Conservation (phyloP, 1,140 invertebrate species). For the Potamilus streckersoni region DNA sequence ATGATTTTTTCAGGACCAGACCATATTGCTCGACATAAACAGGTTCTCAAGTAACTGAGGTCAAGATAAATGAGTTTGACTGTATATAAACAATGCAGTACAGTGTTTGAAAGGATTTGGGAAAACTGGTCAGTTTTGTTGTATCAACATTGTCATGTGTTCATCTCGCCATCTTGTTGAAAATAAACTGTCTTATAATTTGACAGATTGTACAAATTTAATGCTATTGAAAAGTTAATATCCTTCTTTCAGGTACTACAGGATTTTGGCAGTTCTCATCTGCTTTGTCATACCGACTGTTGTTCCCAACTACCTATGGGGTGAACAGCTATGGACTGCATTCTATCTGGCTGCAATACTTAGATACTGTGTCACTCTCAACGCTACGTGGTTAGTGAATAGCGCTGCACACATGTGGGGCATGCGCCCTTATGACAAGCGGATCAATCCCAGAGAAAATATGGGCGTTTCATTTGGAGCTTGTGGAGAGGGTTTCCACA, state of each 20-base stretch:
- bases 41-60: no score
- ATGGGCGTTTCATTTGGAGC: conserved; percentile 68
- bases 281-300: conserved; percentile 90
- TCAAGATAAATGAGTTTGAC: no score
- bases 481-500: conserved; percentile 86
- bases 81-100: no score
- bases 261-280: conserved; percentile 81
- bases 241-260: conserved; percentile 77
- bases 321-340: conserved; percentile 81
- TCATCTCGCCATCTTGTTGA: no score
- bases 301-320: conserved; percentile 86
- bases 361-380: conserved; percentile 87
- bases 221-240: not conserved
- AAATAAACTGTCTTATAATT: no score
- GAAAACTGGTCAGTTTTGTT: no score
- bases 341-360: conserved; percentile 87
- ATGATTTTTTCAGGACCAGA: no score
- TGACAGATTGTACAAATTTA: no score
- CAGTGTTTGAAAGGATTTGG: no score
- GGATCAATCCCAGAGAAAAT: conserved; percentile 76
- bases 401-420: conserved; percentile 95
- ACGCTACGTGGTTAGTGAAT: conserved; percentile 97
- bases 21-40: no score
- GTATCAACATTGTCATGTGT: no score
- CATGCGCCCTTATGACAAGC: conserved; percentile 85